Percentiles rank a stretch among this genome's conserved stretches.
These are phyloP conservation scores for Agrilus mali DNA, from an alignment of 2,888 invertebrate species.

Conservation along the genomic window DNA sequence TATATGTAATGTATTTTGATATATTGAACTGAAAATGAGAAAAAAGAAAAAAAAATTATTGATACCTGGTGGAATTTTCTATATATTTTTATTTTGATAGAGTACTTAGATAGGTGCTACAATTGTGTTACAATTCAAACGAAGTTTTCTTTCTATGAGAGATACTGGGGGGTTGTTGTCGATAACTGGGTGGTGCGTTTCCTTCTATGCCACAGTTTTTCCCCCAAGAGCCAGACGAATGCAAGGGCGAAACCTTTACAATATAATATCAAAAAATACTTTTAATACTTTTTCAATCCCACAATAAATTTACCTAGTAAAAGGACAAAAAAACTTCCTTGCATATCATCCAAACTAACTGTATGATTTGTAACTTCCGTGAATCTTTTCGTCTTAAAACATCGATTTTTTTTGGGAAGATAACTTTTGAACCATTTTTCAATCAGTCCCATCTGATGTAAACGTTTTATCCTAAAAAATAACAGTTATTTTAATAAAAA, in stretches of 20 bases:
- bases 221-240: slow-evolving; percentile 33
- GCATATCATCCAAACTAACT: slow-evolving; percentile 83
- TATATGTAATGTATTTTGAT: too few species aligned
- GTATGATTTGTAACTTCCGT: slow-evolving; percentile 73
- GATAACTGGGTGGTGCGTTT: too few species aligned
- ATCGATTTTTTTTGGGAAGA: slow-evolving; percentile 66
- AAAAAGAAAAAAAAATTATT: too few species aligned
- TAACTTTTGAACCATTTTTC: slow-evolving; percentile 70
- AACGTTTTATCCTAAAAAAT: slow-evolving; percentile 52
- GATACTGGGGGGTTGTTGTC: too few species aligned
- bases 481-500: not conserved
- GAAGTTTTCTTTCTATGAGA: too few species aligned
- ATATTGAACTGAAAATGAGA: too few species aligned
- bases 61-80: too few species aligned
- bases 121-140: too few species aligned
- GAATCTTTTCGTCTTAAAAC: slow-evolving; percentile 51
- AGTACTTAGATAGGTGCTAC: too few species aligned
- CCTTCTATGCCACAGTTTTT: slow-evolving; percentile 32
- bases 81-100: too few species aligned
- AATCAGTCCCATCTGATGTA: slow-evolving; percentile 77
- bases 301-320: slow-evolving; percentile 55
- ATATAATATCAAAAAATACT: slow-evolving; percentile 9
- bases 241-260: slow-evolving; percentile 38
- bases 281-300: not conserved
- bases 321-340: slow-evolving; percentile 80